These are phyloP conservation scores for Anastrepha ludens DNA, from an alignment of 1,140 invertebrate genomes.

Conservation along the genomic window DNA sequence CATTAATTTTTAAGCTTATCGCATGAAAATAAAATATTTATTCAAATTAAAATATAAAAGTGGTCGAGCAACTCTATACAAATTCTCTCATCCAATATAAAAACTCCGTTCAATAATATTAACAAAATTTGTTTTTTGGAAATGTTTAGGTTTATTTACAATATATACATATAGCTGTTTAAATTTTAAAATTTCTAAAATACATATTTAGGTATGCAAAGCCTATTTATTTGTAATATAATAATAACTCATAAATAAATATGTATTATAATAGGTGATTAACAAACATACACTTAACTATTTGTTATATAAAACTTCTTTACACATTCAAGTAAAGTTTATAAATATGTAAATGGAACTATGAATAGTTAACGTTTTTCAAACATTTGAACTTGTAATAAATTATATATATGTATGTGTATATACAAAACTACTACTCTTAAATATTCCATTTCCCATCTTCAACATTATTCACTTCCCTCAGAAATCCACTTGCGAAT, in stretches of 20 bases:
- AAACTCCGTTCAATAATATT: too few species aligned
- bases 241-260: constrained; percentile 26
- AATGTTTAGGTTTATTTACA: constrained; percentile 45
- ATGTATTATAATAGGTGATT: constrained; percentile 4
- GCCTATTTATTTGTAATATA: constrained; percentile 10
- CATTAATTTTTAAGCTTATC: too few species aligned
- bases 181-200: constrained; percentile 24
- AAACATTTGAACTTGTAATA: background rate
- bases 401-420: background rate
- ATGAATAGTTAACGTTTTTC: constrained; percentile 13
- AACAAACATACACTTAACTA: constrained; percentile 31
- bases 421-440: background rate
- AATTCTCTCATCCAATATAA: too few species aligned
- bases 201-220: constrained; percentile 43
- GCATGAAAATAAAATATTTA: too few species aligned
- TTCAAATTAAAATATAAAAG: too few species aligned
- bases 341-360: constrained; percentile 49
- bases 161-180: background rate
- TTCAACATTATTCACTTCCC: background rate
- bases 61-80: too few species aligned
- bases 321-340: constrained; percentile 7
- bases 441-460: background rate
- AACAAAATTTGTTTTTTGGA: constrained; percentile 1
- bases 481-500: constrained; percentile 27
- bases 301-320: constrained; percentile 21